Conservation (phyloP, 2,797 vertebrate species). For the Moxostoma hubbsi region DNA sequence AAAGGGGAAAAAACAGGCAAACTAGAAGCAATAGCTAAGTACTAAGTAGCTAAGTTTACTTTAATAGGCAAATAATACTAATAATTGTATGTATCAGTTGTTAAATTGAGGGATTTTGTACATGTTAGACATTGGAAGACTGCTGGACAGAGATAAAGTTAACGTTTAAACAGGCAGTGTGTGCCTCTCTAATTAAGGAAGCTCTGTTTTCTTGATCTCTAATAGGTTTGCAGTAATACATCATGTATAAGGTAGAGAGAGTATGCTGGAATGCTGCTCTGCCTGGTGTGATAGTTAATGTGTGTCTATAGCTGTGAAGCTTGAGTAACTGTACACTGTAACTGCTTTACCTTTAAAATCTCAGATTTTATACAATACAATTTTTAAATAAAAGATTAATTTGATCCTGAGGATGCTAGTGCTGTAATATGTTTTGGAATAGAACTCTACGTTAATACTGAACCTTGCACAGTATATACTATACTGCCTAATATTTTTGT, state of each 20-base stretch:
- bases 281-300: conserved; percentile 74
- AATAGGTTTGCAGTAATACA: conserved; percentile 65
- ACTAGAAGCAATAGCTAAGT: background rate
- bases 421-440: too few species aligned
- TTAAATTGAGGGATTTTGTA: background rate
- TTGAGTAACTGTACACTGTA: conserved; percentile 44
- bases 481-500: too few species aligned
- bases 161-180: conserved; percentile 55
- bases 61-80: background rate
- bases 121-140: conserved; percentile 19
- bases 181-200: conserved; percentile 58
- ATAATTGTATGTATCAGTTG: background rate
- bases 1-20: background rate
- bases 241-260: conserved; percentile 62
- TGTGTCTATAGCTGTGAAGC: conserved; percentile 53
- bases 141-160: conserved; percentile 39
- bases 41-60: background rate
- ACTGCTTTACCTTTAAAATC: conserved; percentile 6
- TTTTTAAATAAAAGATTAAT: too few species aligned
- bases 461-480: too few species aligned
- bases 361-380: too few species aligned
- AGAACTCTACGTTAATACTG: too few species aligned
- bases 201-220: conserved; percentile 51
- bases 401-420: too few species aligned
- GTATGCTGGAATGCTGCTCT: conserved; percentile 63